Base-by-base conservation (phyloP, 2,888 invertebrate species). In the Folsomia candida region DNA sequence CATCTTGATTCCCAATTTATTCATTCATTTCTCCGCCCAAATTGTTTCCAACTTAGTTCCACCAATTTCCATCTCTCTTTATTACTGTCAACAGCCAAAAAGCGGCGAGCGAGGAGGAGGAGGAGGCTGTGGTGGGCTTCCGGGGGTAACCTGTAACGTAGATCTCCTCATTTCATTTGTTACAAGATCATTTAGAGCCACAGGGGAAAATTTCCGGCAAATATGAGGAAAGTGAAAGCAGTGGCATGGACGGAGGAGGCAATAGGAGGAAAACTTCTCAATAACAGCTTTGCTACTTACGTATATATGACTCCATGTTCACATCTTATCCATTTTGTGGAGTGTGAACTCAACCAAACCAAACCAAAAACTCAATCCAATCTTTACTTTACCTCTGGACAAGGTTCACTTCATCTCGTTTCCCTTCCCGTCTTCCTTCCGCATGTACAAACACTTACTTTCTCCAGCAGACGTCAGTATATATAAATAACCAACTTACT, bases 1-100 rank as follows among this genome's bases (percentile, higher is more conserved):
- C 54, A 54, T 54, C 54, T 54, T 54, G 54, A 54, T 54, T 54
- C 54, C 54, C 54, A 54, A 54, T 54, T 54, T 54, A 54, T n/a
- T n/a, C 54, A 54, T 54, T 54, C 54, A 54, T 54, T 54, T 54
- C 54, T 54, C 54, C 20, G 20, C 37, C 37, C 22, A 54, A 54
- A 54, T 54, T 54, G 54, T 54, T 54, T 54, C 54, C 54, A 54
- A 54, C 54, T 54, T 20, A 18, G 20, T 54, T 54, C 54, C 18
- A 54, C 20, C 54, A 54, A 54, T 54, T 54, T 54, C 54, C 54
- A 54, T 54, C 54, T 54, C n/a, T 54, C 54, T 54, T 54, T 54
- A 54, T 54, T 54, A 54, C 54, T 54, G 54, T 54, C 54, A 54
- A 54, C 54, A 54, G 37, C 37, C 37, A 14, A 47, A 47, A 9